Conservation (phyloP, 2,888 invertebrate species). For the Himalopsyche anomala region DNA sequence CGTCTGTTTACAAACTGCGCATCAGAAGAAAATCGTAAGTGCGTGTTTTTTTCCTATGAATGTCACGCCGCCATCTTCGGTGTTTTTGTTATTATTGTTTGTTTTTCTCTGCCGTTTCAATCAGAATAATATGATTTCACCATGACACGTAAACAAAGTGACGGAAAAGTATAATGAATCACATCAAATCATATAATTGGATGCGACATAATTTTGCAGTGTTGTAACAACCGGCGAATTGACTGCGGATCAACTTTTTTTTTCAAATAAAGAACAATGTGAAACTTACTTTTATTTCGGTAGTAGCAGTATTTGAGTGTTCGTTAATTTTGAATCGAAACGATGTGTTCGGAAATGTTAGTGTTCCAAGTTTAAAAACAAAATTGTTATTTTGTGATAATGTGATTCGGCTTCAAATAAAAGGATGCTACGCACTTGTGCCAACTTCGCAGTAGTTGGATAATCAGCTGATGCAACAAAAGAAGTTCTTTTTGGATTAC, state of each 20-base stretch:
- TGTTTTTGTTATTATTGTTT: conserved; percentile 50
- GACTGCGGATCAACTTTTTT: neutral
- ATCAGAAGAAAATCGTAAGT: conserved; percentile 5
- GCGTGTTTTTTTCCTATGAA: conserved; percentile 1
- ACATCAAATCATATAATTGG: neutral
- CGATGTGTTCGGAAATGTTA: neutral
- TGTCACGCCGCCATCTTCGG: conserved; percentile 39
- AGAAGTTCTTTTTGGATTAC: conserved; percentile 18
- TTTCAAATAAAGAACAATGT: neutral
- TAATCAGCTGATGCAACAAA: conserved; percentile 41
- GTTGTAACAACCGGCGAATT: neutral
- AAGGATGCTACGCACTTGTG: conserved; percentile 28
- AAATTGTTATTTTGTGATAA: neutral
- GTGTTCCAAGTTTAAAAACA: neutral
- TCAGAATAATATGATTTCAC: neutral
- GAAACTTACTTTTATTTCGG: neutral
- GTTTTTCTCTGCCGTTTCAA: neutral
- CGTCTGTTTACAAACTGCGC: conserved; percentile 41
- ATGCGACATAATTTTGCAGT: conserved; percentile 11
- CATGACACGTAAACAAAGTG: neutral
- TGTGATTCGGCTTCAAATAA: neutral
- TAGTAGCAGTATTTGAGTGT: neutral
- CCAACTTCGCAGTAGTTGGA: neutral
- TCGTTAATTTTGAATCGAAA: neutral
- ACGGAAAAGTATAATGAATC: neutral